Percentiles rank a stretch among this genome's conserved stretches.
Conservation (phyloP, 2,888 invertebrate species). For the Cryptocheilus praepositus region DNA sequence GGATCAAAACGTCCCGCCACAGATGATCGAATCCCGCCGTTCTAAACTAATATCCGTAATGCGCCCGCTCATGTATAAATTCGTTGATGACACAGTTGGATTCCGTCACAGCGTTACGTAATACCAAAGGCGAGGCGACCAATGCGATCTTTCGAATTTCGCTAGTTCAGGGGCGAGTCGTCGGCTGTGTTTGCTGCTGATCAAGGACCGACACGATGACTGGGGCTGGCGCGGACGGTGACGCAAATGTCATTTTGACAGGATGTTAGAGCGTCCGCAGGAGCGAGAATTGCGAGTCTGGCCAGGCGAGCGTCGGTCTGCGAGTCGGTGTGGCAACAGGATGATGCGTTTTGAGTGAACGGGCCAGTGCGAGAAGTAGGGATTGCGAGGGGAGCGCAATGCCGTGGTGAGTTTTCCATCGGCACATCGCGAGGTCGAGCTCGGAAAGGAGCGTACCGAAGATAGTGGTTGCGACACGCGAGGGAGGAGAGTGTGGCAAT, state of each 20-base stretch:
- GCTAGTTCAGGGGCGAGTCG: neutral
- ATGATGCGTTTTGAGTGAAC: constrained; percentile 27
- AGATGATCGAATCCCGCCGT: no score
- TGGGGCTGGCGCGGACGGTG: no score
- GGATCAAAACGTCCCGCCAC: no score
- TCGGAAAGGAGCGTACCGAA: constrained; percentile 17
- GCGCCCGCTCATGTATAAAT: no score
- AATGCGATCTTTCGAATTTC: neutral
- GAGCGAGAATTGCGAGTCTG: no score
- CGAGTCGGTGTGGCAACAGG: constrained; percentile 24
- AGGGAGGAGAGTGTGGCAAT: constrained; percentile 19
- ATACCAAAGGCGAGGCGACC: neutral
- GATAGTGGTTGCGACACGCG: constrained; percentile 16
- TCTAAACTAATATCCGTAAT: no score
- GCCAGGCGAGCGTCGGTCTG: constrained; percentile 9
- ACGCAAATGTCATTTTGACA: constrained; percentile 45
- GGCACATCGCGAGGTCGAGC: no score
- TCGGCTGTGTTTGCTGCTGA: neutral
- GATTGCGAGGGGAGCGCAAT: constrained; percentile 20
- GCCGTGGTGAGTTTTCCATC: constrained; percentile 22
- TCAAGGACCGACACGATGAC: neutral
- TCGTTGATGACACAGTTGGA: no score
- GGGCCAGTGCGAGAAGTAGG: constrained; percentile 1
- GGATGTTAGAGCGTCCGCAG: constrained; percentile 39
- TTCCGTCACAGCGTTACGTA: no score